Evolutionary conservation across 2,797 vertebrate species (phyloP).

Genomic region (Lophotriccus pileatus): DNA sequence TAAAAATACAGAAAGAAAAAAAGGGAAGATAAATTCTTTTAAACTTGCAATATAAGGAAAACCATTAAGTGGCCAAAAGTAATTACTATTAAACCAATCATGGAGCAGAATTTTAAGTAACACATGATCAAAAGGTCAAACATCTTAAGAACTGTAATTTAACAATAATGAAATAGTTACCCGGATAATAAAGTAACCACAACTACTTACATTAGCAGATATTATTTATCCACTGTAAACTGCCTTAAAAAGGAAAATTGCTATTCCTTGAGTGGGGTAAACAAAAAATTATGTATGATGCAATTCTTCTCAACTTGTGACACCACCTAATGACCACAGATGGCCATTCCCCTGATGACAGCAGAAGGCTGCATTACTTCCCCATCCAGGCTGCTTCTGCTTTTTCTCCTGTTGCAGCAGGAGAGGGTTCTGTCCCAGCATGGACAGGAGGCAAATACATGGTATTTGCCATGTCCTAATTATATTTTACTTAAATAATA

Average conservation of each 20-base stretch:
- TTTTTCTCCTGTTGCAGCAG: not conserved
- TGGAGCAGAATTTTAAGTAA: not conserved
- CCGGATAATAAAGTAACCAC: not conserved
- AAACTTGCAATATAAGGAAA: not conserved
- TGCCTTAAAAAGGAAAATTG: not conserved
- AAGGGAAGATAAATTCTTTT: not conserved
- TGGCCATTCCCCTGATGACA: accelerated
- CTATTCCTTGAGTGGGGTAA: not conserved
- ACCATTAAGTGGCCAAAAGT: not conserved
- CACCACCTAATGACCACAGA: not conserved
- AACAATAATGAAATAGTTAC: not conserved
- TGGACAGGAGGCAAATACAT: accelerated
- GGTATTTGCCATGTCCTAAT: not conserved
- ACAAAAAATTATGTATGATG: not conserved
- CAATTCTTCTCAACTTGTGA: not conserved
- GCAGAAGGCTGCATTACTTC: not conserved
- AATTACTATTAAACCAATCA: not conserved
- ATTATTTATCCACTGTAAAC: not conserved
- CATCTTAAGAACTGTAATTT: not conserved
- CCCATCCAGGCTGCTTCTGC: not conserved
- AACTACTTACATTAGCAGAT: not conserved
- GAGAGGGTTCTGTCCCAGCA: not conserved
- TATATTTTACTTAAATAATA: not conserved
- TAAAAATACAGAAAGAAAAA: not conserved
- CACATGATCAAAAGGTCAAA: not conserved